These are phyloP conservation scores for Spodoptera picta DNA, from an alignment of 2,888 invertebrate genomes.

Conservation along the genomic window DNA sequence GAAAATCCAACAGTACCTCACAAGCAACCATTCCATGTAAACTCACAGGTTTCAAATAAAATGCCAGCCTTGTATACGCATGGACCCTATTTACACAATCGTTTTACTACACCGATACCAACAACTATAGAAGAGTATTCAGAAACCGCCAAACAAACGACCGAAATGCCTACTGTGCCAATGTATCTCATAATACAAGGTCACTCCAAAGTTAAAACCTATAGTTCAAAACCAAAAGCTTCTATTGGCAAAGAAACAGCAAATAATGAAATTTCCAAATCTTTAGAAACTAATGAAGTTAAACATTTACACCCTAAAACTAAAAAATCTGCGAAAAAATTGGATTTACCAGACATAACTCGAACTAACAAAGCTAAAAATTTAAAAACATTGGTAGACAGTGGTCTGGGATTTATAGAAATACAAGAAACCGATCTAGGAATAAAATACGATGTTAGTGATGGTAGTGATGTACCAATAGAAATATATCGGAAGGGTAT, in stretches of 20 bases:
- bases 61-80: conserved; percentile 69
- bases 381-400: conserved; percentile 77
- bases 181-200: conserved; percentile 95
- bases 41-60: conserved; percentile 66
- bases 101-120: conserved; percentile 84
- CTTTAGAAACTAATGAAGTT: conserved; percentile 85
- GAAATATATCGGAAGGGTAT: conserved; percentile 90
- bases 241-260: conserved; percentile 74
- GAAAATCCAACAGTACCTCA: conserved; percentile 64
- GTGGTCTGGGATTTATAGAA: conserved; percentile 85
- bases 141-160: conserved; percentile 68
- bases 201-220: conserved; percentile 95
- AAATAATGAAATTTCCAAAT: conserved; percentile 87
- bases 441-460: conserved; percentile 88
- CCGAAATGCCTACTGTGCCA: conserved; percentile 88
- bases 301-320: conserved; percentile 88
- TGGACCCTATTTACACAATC: conserved; percentile 83
- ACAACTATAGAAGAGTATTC: conserved; percentile 74
- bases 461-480: conserved; percentile 84
- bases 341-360: conserved; percentile 64
- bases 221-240: conserved; percentile 89
- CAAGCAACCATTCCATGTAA: conserved; percentile 66
- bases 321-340: conserved; percentile 74
- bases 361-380: conserved; percentile 76
- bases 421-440: conserved; percentile 89